These are phyloP conservation scores for Opisthocomus hoazin DNA, from an alignment of 2,113 vertebrate genomes.

Conservation along the genomic window DNA sequence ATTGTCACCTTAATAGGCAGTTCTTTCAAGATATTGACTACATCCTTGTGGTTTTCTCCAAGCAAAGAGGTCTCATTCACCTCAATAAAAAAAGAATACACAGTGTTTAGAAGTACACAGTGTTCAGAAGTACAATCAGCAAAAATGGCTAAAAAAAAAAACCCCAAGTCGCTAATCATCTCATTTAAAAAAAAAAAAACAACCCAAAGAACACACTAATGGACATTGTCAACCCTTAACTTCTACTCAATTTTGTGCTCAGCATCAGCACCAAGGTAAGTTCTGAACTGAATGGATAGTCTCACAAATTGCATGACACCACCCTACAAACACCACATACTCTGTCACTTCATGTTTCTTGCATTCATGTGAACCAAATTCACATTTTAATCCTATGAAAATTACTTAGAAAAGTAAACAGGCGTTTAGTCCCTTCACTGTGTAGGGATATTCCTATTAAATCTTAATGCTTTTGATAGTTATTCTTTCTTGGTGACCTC, in stretches of 20 bases:
- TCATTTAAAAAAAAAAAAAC: neutral
- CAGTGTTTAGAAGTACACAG: neutral
- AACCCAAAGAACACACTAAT: neutral
- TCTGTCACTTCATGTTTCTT: neutral
- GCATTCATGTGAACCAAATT: neutral
- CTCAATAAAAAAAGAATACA: conserved; percentile 61
- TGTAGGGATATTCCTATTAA: neutral
- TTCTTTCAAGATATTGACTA: conserved; percentile 91
- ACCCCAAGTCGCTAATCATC: neutral
- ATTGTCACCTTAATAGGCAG: conserved; percentile 86
- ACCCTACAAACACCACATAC: neutral
- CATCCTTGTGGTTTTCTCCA: conserved; percentile 91
- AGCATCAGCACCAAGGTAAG: neutral
- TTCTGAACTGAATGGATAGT: neutral
- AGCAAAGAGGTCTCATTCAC: conserved; percentile 91
- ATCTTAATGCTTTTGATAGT: neutral
- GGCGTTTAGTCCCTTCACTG: neutral
- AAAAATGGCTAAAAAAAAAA: neutral
- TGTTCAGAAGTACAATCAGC: neutral
- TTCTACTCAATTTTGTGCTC: neutral
- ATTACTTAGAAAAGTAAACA: neutral
- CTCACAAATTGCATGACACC: neutral
- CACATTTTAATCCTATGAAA: neutral
- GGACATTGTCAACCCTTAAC: neutral
- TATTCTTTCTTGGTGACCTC: neutral